phyloP scores from a whole-genome alignment of 2,113 vertebrate species.

The Coregonus clupeaformis region DNA sequence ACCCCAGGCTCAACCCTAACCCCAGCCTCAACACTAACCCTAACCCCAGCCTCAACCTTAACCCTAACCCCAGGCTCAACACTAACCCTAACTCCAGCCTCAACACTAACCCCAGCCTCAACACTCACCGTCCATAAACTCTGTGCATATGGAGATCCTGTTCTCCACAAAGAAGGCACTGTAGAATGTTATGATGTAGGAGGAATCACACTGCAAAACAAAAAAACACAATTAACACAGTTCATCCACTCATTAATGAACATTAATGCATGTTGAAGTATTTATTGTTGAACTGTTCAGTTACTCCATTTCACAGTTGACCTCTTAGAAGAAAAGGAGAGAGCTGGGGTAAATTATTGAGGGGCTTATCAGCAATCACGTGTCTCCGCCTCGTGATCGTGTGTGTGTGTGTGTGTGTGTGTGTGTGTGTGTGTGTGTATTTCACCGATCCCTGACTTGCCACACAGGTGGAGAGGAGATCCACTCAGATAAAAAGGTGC shows the following conservation, averaged over 20 bases:
- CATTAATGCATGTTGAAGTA: not conserved
- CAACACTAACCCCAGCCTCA: too few relatives aligned
- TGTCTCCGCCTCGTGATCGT: not conserved
- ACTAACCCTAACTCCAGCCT: too few relatives aligned
- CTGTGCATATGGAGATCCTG: conserved; percentile 97
- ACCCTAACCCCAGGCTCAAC: too few relatives aligned
- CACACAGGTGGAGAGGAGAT: conserved; percentile 17
- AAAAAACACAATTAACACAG: not conserved
- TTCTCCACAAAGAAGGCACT: conserved; percentile 99
- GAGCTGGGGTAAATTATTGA: not conserved
- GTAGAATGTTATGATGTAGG: conserved; percentile 99
- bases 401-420: not conserved
- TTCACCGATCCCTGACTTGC: conserved; percentile 18
- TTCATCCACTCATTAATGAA: not conserved
- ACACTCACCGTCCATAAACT: conserved; percentile 98
- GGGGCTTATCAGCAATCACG: not conserved
- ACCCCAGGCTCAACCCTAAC: too few relatives aligned
- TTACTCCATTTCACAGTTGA: not conserved
- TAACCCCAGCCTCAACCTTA: too few relatives aligned
- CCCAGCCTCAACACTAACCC: too few relatives aligned
- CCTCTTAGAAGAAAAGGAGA: not conserved
- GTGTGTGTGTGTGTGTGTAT: not conserved
- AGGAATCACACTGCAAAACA: conserved; percentile 90
- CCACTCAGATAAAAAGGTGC: conserved; percentile 5
- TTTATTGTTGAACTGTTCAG: not conserved